A percentile compares a stretch with the other conserved stretches of the same genome.
Evolutionary conservation across 2,113 vertebrate species (phyloP).

Genomic region (Sceloporus tristichus): DNA sequence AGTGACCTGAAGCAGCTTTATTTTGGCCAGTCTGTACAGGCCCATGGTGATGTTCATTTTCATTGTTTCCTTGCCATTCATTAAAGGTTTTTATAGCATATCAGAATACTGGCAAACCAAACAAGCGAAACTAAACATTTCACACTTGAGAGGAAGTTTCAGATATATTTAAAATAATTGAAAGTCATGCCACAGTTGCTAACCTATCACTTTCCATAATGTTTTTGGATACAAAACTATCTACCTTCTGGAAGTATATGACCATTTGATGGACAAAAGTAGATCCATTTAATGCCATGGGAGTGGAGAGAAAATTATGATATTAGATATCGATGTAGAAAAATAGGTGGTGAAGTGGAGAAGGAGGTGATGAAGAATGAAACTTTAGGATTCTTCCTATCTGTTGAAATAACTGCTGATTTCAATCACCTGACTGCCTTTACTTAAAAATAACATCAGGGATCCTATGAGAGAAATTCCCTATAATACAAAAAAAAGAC

Average conservation of each 20-base stretch:
- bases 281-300: neutral
- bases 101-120: neutral
- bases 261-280: neutral
- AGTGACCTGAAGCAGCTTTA: no score
- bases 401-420: neutral
- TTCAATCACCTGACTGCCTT: neutral
- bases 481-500: neutral
- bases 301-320: neutral
- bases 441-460: neutral
- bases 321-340: neutral
- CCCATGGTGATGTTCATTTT: no score
- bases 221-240: neutral
- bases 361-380: neutral
- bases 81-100: neutral
- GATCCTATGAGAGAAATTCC: no score
- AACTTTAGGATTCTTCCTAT: no score
- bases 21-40: no score
- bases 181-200: neutral
- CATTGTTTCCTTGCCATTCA: neutral
- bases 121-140: no score
- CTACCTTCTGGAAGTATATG: neutral
- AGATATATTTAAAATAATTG: neutral
- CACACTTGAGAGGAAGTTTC: neutral
- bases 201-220: neutral
- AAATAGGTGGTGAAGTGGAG: neutral